Percentiles rank a stretch among this genome's conserved stretches.
phyloP scores from a whole-genome alignment of 2,888 invertebrate genomes.

The Pterostichus madidus region DNA sequence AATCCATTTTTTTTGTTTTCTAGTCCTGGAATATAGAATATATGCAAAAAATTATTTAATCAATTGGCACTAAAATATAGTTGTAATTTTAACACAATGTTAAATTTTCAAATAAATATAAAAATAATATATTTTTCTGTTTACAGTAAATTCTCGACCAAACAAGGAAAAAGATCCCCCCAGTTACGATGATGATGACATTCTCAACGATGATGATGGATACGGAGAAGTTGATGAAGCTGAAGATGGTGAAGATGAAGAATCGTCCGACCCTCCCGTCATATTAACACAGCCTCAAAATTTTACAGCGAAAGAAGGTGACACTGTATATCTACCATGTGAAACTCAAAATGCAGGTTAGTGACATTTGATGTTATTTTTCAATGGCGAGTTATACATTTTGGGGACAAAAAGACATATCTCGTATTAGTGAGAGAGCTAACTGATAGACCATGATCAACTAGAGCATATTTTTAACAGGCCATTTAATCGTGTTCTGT shows the following conservation, averaged over 20 bases:
- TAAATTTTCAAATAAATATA: background rate
- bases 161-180: slow-evolving; percentile 62
- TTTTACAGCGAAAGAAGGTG: slow-evolving; percentile 72
- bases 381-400: too few relatives aligned
- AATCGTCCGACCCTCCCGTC: slow-evolving; percentile 67
- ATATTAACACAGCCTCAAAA: slow-evolving; percentile 70
- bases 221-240: slow-evolving; percentile 70
- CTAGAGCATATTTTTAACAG: too few relatives aligned
- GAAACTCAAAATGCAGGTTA: slow-evolving; percentile 73
- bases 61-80: too few relatives aligned
- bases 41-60: too few relatives aligned
- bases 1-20: too few relatives aligned
- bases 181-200: slow-evolving; percentile 65
- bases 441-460: too few relatives aligned
- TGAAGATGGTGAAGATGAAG: slow-evolving; percentile 71
- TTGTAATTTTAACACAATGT: too few relatives aligned
- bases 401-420: too few relatives aligned
- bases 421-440: too few relatives aligned
- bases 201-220: slow-evolving; percentile 68
- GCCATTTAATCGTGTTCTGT: too few relatives aligned
- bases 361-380: slow-evolving; percentile 9
- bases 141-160: slow-evolving; percentile 67
- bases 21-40: too few relatives aligned
- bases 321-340: slow-evolving; percentile 74
- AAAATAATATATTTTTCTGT: slow-evolving; percentile 29